Conservation (phyloP, 2,797 vertebrate species). For the Acanthurus leucopareius region DNA sequence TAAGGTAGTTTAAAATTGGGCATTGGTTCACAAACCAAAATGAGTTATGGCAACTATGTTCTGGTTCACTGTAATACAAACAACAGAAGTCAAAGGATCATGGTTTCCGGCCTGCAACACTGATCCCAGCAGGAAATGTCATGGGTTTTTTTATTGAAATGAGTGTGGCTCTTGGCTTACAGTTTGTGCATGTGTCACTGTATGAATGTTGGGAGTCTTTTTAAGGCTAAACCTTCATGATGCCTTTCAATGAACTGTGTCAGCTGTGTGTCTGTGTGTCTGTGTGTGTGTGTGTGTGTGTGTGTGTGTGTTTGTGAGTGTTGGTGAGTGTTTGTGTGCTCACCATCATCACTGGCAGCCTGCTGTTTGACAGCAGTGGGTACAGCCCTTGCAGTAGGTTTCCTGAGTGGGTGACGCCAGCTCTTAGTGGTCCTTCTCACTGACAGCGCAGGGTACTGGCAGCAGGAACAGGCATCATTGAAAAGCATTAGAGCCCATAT, state of each 20-base stretch:
- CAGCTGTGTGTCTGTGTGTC: conserved; percentile 3
- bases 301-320: conserved; percentile 1
- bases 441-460: conserved; percentile 78
- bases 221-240: conserved; percentile 23
- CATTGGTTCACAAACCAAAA: conserved; percentile 19
- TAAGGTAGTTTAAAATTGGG: conserved; percentile 21
- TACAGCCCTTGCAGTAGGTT: conserved; percentile 92
- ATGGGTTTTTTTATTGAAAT: conserved; percentile 39
- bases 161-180: conserved; percentile 38
- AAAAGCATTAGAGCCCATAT: conserved; percentile 23
- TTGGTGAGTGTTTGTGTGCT: conserved; percentile 26
- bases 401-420: conserved; percentile 94
- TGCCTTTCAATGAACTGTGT: conserved; percentile 39
- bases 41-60: conserved; percentile 17
- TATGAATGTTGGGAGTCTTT: conserved; percentile 26
- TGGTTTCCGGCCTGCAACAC: conserved; percentile 48
- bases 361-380: conserved; percentile 95
- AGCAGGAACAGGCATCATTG: conserved; percentile 42
- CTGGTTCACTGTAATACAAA: conserved; percentile 40
- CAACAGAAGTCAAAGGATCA: conserved; percentile 44
- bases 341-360: conserved; percentile 91
- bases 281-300: background rate
- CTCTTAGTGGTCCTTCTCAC: conserved; percentile 90
- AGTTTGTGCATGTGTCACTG: conserved; percentile 15
- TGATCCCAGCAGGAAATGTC: conserved; percentile 62